These are phyloP conservation scores for Channa striata DNA, from an alignment of 2,797 vertebrate species.

Conservation along the genomic window DNA sequence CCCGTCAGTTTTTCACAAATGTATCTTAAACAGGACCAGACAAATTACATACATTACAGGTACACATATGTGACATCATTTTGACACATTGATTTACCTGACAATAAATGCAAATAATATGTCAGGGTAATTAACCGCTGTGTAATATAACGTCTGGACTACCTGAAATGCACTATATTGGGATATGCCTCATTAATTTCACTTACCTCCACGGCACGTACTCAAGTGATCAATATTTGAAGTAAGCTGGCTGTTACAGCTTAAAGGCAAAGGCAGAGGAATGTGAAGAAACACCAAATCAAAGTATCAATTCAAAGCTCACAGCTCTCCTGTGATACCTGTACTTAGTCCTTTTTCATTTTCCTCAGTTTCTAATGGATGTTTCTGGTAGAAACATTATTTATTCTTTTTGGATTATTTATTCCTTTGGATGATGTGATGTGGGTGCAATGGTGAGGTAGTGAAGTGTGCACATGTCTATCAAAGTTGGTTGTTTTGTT, in stretches of 20 bases:
- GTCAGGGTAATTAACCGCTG: background rate
- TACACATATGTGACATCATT: background rate
- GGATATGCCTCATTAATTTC: background rate
- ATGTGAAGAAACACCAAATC: slow-evolving; percentile 5
- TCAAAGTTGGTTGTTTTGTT: background rate
- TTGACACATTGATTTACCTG: background rate
- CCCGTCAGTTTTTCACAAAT: background rate
- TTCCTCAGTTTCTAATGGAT: slow-evolving; percentile 14
- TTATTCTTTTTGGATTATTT: slow-evolving; percentile 37
- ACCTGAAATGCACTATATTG: background rate
- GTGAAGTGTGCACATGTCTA: background rate
- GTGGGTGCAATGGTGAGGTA: slow-evolving; percentile 28
- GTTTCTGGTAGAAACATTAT: slow-evolving; percentile 21
- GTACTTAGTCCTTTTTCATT: background rate
- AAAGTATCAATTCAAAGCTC: slow-evolving; percentile 16
- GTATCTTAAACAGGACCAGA: background rate
- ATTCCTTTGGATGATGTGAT: slow-evolving; percentile 53
- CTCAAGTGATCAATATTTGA: slow-evolving; percentile 6
- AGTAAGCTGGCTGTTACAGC: background rate
- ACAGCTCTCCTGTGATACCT: slow-evolving; percentile 3
- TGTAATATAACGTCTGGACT: background rate
- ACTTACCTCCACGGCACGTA: background rate
- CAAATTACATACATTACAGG: background rate
- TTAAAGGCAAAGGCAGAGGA: slow-evolving; percentile 4
- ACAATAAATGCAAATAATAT: background rate